Base-by-base conservation (phyloP, 2,888 invertebrate genomes). In the Leptodirus hochenwartii region DNA sequence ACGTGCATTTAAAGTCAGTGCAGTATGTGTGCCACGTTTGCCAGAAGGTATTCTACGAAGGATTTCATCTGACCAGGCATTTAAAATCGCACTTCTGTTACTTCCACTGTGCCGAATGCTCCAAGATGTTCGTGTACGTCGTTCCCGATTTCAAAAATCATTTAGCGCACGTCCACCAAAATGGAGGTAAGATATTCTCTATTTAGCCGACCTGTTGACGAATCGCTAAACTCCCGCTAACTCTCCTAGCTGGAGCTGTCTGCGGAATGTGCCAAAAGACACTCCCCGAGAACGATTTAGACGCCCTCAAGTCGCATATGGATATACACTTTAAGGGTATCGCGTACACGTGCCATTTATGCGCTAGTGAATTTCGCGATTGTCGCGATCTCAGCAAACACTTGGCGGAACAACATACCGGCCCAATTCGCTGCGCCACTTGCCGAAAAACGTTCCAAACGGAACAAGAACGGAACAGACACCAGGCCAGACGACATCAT, bases 21-120 rank as follows among this genome's bases (percentile, higher is more conserved):
- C 37, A 38, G 17, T 42, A 38, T 16, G 30, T 35, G 13, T 42
- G 42, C 25, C 41, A 42, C 20, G 15, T 41, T 9, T 42, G 42
- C 25, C 33, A 37, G 5, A 33, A 32, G 8, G 32, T 33, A 4
- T 42, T 42, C 25, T 34, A 37, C 22, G 38, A 41, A 17, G 38
- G 38, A 3, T 35, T 34, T 13, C 38, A 35, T 23, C 14, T 42
- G 11, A 39, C 38, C 4, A 22, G 36, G 10, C 42, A 42, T 30
- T 28, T 42, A 13, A 22, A 33, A 1, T 25, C 31, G 5, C 42
- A 42, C 24, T 30, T 25, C 10, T 42, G 42, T 27, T 27, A 33
- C 23, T 34, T 37, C 23, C 35, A 30, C 15, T 41, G 38, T 23
- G 35, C 34, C 24, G 31, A 30, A 6, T 15, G 38, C n/a, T 23